These are phyloP conservation scores for Chymomyza procnemis DNA, from an alignment of 2,888 invertebrate species.

Conservation along the genomic window DNA sequence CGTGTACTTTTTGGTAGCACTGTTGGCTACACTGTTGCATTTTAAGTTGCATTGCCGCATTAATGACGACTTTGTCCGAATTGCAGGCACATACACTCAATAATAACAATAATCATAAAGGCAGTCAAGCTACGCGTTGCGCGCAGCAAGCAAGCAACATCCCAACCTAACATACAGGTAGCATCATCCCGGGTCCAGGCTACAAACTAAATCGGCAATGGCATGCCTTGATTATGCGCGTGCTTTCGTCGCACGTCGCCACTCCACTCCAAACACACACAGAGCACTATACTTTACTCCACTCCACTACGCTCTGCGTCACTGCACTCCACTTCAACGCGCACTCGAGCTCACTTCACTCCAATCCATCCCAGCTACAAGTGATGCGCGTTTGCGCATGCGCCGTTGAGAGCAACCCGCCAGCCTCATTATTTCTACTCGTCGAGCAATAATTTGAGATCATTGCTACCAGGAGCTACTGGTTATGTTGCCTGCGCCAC, in stretches of 20 bases:
- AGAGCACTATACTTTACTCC: slow-evolving; percentile 33
- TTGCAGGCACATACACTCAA: slow-evolving; percentile 62
- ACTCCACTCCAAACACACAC: too few species aligned
- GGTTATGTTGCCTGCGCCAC: slow-evolving; percentile 28
- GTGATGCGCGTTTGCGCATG: slow-evolving; percentile 1
- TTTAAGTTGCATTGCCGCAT: slow-evolving; percentile 15
- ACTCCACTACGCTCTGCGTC: background rate
- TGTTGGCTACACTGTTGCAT: slow-evolving; percentile 39
- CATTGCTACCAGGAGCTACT: slow-evolving; percentile 51
- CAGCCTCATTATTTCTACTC: slow-evolving; percentile 67
- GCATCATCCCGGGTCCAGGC: slow-evolving; percentile 19
- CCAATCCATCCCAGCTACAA: background rate
- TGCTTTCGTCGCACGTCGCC: slow-evolving; percentile 54
- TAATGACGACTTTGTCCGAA: slow-evolving; percentile 71
- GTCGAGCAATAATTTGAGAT: slow-evolving; percentile 68
- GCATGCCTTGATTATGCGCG: slow-evolving; percentile 68
- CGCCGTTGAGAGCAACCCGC: slow-evolving; percentile 18
- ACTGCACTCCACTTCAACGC: background rate
- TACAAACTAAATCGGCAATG: slow-evolving; percentile 42
- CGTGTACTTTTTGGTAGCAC: slow-evolving; percentile 57
- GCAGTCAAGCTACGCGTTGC: slow-evolving; percentile 23
- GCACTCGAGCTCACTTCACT: background rate
- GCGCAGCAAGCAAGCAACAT: background rate
- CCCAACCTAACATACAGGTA: background rate
- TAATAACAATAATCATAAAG: slow-evolving; percentile 74